Base-by-base conservation (phyloP, 2,888 invertebrate genomes). In the Ectemnius continuus region DNA sequence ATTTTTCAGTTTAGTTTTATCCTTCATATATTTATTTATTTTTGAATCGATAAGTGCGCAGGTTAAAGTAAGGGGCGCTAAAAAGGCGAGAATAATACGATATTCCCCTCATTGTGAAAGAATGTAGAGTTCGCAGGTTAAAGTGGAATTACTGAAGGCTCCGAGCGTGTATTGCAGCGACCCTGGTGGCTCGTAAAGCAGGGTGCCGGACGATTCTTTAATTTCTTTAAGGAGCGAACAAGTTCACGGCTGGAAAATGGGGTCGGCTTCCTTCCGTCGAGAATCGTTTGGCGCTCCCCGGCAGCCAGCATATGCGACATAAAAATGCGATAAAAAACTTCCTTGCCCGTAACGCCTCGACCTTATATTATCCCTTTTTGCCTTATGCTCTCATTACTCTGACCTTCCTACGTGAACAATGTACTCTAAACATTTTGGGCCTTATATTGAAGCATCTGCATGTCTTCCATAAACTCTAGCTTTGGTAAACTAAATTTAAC, bases 291-390 rank as follows among this genome's bases (percentile, higher is more conserved):
- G 68, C 65, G 74, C 75, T n/a, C 82, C 83, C 71, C 81, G 70
- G 75, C 82, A 80, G 82, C 80, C 75, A 78, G 81, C 85, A 83
- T 83, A 82, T 80, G 80, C 84, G 83, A 86, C 87, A 86, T 90
- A 90, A 90, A 90, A 89, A 84, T 79, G 84, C 87, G 87, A 86
- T 90, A 89, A 90, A 89, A 90, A 81, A 88, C 86, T 88, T 86
- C 83, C 81, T 83, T 73, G 77, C 84, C 84, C 87, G 85, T 88
- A 88, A 89, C 85, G 36, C 36, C 8, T 86, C 84, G 80, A 78
- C 82, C 82, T 86, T 84, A 87, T 82, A 81, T 75, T 76, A 61
- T 36, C 5, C 71, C 71, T 68, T 59, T 75, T 65, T 61, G 36
- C 63, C 61, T 67, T 67, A 69, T 70, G 70, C 72, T 73, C 70